Conservation (phyloP, 2,113 vertebrate genomes). For the Parotia lawesii region DNA sequence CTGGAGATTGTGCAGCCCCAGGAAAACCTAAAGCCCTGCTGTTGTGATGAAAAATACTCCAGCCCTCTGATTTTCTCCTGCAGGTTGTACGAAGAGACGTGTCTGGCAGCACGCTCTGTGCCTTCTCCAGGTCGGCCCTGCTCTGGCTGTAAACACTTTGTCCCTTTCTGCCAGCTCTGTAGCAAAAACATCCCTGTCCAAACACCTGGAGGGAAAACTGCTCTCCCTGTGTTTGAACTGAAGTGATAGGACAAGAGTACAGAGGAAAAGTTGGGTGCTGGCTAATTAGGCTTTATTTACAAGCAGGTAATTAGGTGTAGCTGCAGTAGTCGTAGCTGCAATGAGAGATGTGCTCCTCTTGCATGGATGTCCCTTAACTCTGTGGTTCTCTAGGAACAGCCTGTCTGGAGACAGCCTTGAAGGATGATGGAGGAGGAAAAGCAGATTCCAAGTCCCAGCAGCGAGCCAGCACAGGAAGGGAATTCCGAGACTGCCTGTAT, state of each 20-base stretch:
- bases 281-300: not conserved
- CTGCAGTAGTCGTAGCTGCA: not conserved
- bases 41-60: not conserved
- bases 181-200: not conserved
- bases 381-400: not conserved
- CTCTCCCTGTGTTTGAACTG: not conserved
- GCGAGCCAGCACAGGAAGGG: not conserved
- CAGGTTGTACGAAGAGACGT: not conserved
- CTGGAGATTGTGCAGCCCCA: not conserved
- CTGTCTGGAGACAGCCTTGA: not conserved
- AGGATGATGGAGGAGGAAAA: not conserved
- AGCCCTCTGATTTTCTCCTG: not conserved
- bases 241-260: not conserved
- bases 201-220: not conserved
- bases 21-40: not conserved
- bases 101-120: not conserved
- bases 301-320: not conserved
- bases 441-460: not conserved
- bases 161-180: not conserved
- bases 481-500: not conserved
- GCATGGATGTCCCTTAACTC: not conserved
- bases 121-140: not conserved
- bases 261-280: not conserved
- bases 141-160: not conserved
- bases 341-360: not conserved